These are phyloP conservation scores for Ovis canadensis DNA, from an alignment of 2,113 vertebrate genomes.

Conservation along the genomic window DNA sequence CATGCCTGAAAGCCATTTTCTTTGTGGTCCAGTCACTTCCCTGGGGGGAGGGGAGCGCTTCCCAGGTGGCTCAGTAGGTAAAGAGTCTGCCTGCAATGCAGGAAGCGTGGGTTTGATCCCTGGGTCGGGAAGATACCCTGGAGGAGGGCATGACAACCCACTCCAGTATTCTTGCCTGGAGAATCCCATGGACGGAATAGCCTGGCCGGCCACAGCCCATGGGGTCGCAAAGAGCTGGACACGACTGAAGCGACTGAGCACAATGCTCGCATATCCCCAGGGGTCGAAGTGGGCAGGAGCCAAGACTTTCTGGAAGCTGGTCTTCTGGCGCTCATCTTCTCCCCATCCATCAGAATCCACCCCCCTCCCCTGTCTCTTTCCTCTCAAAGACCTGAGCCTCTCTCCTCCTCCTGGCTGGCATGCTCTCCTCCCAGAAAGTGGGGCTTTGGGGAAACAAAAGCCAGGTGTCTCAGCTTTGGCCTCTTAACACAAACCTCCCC, in stretches of 20 bases:
- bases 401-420: neutral
- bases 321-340: neutral
- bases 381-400: neutral
- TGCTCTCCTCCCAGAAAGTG: neutral
- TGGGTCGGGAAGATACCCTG: neutral
- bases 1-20: neutral
- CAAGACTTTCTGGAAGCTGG: neutral
- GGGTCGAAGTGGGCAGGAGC: fast-evolving
- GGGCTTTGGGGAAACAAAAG: constrained; percentile 57
- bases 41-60: fast-evolving
- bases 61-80: neutral
- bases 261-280: fast-evolving
- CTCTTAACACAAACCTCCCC: constrained; percentile 49
- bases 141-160: neutral
- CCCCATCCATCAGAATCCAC: neutral
- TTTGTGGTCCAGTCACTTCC: neutral
- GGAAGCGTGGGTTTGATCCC: neutral
- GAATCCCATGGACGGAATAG: neutral
- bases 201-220: neutral
- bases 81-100: neutral
- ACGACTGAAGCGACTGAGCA: neutral
- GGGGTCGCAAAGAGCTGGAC: neutral
- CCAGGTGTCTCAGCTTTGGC: constrained; percentile 65
- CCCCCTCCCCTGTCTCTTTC: no score
- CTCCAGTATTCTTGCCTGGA: neutral